Evolutionary conservation across 2,888 invertebrate genomes (phyloP), one percentile per base, ranked within the genome.

Genomic region (Protula sp.): DNA sequence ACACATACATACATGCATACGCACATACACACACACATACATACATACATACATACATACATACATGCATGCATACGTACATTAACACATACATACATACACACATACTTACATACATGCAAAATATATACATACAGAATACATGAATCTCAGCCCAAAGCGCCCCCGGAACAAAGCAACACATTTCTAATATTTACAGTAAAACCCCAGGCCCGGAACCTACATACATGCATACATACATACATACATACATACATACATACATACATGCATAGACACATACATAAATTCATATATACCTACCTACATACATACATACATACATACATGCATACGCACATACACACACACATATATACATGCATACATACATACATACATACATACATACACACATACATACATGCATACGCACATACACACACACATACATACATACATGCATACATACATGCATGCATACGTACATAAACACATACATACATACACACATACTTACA

Each of bases 281-380:
- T n/a, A n/a, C n/a, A 38, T 38, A 38, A 9, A 38, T 38, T 14
- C 45, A 38, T 38, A 38, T 38, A 14, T 38, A 38, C 45, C 9
- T 38, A 38, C 45, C 9, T 38, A 38, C 45, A 38, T 38, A 38
- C 45, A 38, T 38, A 56, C 56, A 47, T 47, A 47, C 56, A 48
- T 30, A 55, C 55, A 55, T 30, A 55, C 55, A 30, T 30, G 9
- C 55, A 31, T 30, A 55, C 55, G 38, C 26, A 55, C 55, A 30
- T 9, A 31, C 55, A 55, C 26, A 55, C 31, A 55, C 5, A 14
- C 55, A 30, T 30, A 30, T 9, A 55, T 30, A 55, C 38, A 55
- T 55, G 38, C n/a, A 28, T 30, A 28, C 30, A 31, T 50, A 50
- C 55, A 55, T 14, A 9, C 30, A 31, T 30, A 55, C 31, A 50